Evolutionary conservation across 2,797 vertebrate species (phyloP).

Genomic region (Lycodopsis pacificus): DNA sequence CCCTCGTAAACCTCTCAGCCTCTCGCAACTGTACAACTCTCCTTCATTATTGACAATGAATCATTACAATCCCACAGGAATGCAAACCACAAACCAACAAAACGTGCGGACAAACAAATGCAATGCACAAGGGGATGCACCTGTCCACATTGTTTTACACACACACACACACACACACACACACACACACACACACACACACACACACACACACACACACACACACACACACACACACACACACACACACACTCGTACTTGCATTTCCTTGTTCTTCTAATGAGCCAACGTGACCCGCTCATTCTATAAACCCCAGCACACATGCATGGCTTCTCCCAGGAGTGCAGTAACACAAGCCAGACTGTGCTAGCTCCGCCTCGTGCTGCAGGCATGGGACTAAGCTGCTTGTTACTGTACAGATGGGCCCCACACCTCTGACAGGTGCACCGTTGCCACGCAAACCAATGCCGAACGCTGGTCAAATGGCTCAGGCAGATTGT

Average conservation of each 20-base stretch:
- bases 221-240: conserved; percentile 4
- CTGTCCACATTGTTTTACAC: conserved; percentile 24
- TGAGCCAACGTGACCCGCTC: conserved; percentile 51
- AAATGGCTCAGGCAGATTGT: conserved; percentile 48
- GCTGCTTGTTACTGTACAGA: conserved; percentile 73
- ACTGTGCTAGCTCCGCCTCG: conserved; percentile 61
- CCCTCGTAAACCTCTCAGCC: conserved; percentile 62
- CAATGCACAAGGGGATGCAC: conserved; percentile 63
- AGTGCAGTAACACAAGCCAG: conserved; percentile 64
- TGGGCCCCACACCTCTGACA: conserved; percentile 74
- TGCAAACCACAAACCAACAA: conserved; percentile 25
- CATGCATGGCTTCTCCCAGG: conserved; percentile 46
- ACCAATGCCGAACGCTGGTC: conserved; percentile 24
- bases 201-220: not conserved
- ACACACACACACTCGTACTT: conserved; percentile 12
- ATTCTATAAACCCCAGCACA: conserved; percentile 40
- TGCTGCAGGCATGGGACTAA: conserved; percentile 69
- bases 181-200: not conserved
- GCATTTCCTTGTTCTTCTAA: conserved; percentile 57
- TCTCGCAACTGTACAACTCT: conserved; percentile 45
- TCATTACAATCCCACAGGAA: conserved; percentile 49
- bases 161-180: not conserved
- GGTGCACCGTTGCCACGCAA: conserved; percentile 60
- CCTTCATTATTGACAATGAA: conserved; percentile 65
- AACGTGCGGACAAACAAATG: conserved; percentile 52